Evolutionary conservation across 2,888 invertebrate species (phyloP), one percentile per base, ranked within the genome.

Genomic region (Lydus trimaculatus): DNA sequence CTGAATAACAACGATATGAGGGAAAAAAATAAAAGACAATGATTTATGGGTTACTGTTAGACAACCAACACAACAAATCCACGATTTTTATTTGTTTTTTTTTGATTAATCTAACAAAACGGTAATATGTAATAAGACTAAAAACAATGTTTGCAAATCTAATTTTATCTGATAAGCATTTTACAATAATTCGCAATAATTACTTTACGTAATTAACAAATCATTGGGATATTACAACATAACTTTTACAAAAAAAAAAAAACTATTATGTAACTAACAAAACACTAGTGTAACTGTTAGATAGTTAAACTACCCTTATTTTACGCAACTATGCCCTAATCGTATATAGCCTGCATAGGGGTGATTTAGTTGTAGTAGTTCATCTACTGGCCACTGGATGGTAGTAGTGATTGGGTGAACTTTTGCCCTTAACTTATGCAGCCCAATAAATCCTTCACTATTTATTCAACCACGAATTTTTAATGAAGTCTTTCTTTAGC

Each of bases 351-450:
- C 62, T 71, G 70, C 70, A 56, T 25, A 6, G 48, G 56, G 56
- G 23, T 23, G 11, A 25, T 23, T 25, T 67, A 13, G 25, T 65
- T 68, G 60, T 58, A 65, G 62, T 79, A 81, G 79, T 82, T 78
- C 69, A 58, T 75, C 79, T 79, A 78, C 73, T 73, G 72, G 71
- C 79, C 82, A 79, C 79, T 63, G 76, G 81, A 76, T 80, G 83
- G 82, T 74, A 76, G 76, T 76, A 81, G 77, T 71, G 73, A 73
- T 79, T 79, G 81, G 82, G 78, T 74, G 75, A 60, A 69, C 73
- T 65, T 73, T 67, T 68, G 73, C 76, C 73, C 68, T n/a, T 69
- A 36, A 59, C 64, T 65, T 68, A 74, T 70, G 74, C 74, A 74
- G 71, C 72, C 70, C 61, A 72, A 66, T 65, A 61, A 52, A 36